Base-by-base conservation (phyloP, 2,113 vertebrate genomes). In the Thamnophis sirtalis region DNA sequence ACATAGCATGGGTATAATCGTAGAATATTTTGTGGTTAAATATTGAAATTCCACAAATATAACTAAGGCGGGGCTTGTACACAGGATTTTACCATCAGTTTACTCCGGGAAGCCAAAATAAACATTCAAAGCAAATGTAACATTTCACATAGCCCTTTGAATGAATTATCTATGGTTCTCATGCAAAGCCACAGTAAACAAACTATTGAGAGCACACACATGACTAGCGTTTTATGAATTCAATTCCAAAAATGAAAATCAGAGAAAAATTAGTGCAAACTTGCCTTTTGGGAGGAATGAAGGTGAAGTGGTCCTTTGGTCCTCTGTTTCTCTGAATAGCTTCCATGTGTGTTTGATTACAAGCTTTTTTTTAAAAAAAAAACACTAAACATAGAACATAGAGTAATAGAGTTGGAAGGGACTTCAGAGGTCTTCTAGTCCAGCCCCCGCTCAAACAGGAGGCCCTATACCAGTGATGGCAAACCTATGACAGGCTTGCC, bases 61-160 rank as follows among this genome's bases (percentile, higher is more conserved):
- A 97, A 95, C 94, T 93, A 97, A 97, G 97, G 97, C 97, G 95
- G 96, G 93, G 97, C 94, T 50, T 95, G 93, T 95, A 94, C 94
- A 89, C 60, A 95, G 94, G 94, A 96, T 93, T 95, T 97, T 97
- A 96, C 96, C 94, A 95, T 94, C 95, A 95, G 96, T 95, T 95
- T 5, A 15, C 90, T 95, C 90, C 33, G 95, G 92, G 91, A 95
- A 96, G 97, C 97, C 97, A 98, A 97, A 97, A 95, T 92, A 98
- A 98, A 97, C 96, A 97, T 93, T 96, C 86, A 48, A 63, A 92
- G 90, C 93, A 94, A 96, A 96, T 50, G 86, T 90, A 90, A 53
- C 28, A 5, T 93, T 97, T 96, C 86, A 60, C 87, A 91, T 55
- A 95, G 94, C 93, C 90, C 94, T 96, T 96, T 96, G 96, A 96